phyloP scores from a whole-genome alignment of 30 jellyfish, hydroid and myxozoan genomes.

The Chrysaora quinquecirrha region DNA sequence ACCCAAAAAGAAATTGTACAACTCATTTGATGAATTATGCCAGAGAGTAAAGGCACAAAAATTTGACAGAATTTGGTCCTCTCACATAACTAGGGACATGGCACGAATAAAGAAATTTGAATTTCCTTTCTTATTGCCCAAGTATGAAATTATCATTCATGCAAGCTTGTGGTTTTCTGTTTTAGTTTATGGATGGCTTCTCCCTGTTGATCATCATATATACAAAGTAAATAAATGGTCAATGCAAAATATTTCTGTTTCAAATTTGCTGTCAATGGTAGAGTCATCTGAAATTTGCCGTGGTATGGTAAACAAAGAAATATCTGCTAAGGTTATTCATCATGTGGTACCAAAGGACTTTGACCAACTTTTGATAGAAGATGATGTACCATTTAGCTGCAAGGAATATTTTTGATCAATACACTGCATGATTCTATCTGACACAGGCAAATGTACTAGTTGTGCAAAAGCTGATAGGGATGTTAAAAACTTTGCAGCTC shows the following conservation, averaged over 20 bases:
- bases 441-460: too few relatives aligned
- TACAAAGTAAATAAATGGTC: constrained; percentile 10
- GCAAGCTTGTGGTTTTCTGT: constrained; percentile 30
- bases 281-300: constrained; percentile 19
- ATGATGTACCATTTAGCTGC: too few relatives aligned
- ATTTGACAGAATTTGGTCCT: constrained; percentile 24
- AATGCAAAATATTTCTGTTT: constrained; percentile 10
- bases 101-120: constrained; percentile 13
- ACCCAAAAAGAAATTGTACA: constrained; percentile 6
- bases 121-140: constrained; percentile 29
- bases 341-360: too few relatives aligned
- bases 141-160: constrained; percentile 26
- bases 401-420: too few relatives aligned
- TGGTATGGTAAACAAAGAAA: too few relatives aligned
- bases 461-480: too few relatives aligned
- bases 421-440: too few relatives aligned
- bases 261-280: constrained; percentile 4
- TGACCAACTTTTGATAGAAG: too few relatives aligned
- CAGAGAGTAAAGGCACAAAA: constrained; percentile 17
- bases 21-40: constrained; percentile 22
- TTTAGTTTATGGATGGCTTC: constrained; percentile 33
- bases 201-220: constrained; percentile 18
- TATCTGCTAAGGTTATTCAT: too few relatives aligned
- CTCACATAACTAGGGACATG: constrained; percentile 16
- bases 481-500: background rate